Conservation (phyloP, 1,140 invertebrate genomes). For the Medauroidea extradentata region DNA sequence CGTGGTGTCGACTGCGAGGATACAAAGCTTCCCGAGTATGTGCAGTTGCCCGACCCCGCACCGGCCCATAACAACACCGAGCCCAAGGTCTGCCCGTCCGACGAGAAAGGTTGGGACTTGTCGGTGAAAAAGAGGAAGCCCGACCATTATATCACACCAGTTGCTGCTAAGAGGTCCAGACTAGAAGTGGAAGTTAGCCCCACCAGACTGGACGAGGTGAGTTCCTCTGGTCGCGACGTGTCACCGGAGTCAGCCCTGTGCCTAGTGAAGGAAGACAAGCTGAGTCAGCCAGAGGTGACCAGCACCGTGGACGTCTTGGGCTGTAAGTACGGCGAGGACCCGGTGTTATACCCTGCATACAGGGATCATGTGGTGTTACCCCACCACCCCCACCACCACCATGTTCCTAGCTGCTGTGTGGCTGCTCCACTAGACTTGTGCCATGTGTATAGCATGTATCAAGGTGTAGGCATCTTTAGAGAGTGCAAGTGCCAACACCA, state of each 20-base stretch:
- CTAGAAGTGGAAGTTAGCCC: conserved; percentile 1
- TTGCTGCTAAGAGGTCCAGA: conserved; percentile 1
- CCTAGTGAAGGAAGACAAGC: conserved; percentile 22
- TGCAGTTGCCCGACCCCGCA: background rate
- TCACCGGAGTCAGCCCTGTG: conserved; percentile 31
- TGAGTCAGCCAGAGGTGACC: background rate
- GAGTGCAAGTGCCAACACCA: conserved; percentile 5
- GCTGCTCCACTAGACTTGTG: background rate
- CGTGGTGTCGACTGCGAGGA: conserved; percentile 48
- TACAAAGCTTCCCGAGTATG: conserved; percentile 27
- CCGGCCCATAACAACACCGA: no score
- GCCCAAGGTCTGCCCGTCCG: background rate
- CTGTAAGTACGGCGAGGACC: background rate
- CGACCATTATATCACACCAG: background rate
- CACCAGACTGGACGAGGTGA: background rate
- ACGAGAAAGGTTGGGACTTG: conserved; percentile 12
- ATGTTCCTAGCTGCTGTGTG: background rate
- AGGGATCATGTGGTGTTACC: background rate
- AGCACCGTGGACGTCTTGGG: conserved; percentile 1
- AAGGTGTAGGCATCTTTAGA: background rate
- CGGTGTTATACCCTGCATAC: background rate
- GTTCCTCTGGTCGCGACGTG: background rate
- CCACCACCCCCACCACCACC: background rate
- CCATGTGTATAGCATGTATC: background rate
- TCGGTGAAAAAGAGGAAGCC: conserved; percentile 9